Percentiles rank a stretch among this genome's conserved stretches.
Evolutionary conservation across 2,113 vertebrate genomes (phyloP).

Genomic region (Equus przewalskii): DNA sequence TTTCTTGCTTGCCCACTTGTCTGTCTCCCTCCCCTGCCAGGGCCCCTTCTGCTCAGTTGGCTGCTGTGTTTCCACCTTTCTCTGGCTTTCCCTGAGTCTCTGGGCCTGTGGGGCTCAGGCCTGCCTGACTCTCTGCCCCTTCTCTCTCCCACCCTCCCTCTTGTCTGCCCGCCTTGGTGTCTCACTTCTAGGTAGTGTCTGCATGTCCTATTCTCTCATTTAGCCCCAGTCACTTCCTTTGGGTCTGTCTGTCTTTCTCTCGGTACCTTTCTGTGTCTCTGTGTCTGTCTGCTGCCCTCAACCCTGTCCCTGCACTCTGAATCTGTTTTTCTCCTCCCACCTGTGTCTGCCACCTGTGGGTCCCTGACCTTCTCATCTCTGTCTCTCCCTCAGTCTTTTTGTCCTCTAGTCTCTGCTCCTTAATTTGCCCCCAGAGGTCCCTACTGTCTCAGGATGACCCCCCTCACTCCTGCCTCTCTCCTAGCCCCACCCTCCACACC

Average conservation of each 20-base stretch:
- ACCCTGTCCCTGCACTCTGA: neutral
- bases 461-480: neutral
- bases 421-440: neutral
- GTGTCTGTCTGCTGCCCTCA: neutral
- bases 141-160: neutral
- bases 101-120: neutral
- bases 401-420: neutral
- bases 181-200: neutral
- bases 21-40: neutral
- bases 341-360: constrained; percentile 27
- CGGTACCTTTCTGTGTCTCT: neutral
- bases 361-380: neutral
- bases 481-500: neutral
- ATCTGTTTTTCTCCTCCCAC: neutral
- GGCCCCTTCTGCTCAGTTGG: neutral
- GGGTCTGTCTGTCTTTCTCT: neutral
- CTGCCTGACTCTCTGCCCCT: neutral
- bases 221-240: neutral
- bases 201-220: neutral
- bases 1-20: neutral
- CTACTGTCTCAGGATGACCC: constrained; percentile 6
- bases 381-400: neutral
- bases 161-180: neutral
- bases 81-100: neutral
- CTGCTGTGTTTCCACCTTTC: neutral